Base-by-base conservation (phyloP, 2,888 invertebrate genomes). In the Brachyptera risi region DNA sequence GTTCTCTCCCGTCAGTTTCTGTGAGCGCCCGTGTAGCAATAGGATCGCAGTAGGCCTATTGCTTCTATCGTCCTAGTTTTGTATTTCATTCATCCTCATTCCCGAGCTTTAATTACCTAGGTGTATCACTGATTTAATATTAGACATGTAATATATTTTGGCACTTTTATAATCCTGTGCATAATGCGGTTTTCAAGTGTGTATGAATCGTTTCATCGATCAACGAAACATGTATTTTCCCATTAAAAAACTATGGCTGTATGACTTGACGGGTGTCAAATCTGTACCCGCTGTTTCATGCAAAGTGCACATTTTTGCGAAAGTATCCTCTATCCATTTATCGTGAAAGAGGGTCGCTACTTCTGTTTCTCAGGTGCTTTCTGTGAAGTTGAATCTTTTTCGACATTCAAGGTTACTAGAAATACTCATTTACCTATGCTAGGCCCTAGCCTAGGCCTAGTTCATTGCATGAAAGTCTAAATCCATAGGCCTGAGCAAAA, bases 1-100 rank as follows among this genome's bases (percentile, higher is more conserved):
- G 54, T 54, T 54, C 54, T 54, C 54, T 35, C 37, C 35, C 9
- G 37, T 11, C 2, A 54, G 23, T 54, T 54, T 54, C 54, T 54
- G 54, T 19, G 24, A 35, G 37, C 54, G 23, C 54, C 54, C 54
- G 35, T 13, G 31, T 31, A 31, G 31, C 7, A 31, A 44, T 19
- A 19, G 44, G 54, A 54, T 54, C 54, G 54, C 37, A 37, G 31
- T 31, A 31, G 31, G 31, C 31, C 31, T 31, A 31, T 31, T 31
- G 31, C 7, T 11, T 31, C 5, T 31, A 31, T 11, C 11, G 11
- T 7, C 31, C 5, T 11, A 5, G 31, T 31, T 31, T 31, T 31
- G 31, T 31, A 31, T 31, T 31, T 31, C 31, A 5, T 31, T 31
- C 31, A 31, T 31, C 11, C 31, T 31, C 31, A 7, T 5, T 31